phyloP scores from a whole-genome alignment of 2,113 vertebrate genomes.

The Marmota flaviventris region DNA sequence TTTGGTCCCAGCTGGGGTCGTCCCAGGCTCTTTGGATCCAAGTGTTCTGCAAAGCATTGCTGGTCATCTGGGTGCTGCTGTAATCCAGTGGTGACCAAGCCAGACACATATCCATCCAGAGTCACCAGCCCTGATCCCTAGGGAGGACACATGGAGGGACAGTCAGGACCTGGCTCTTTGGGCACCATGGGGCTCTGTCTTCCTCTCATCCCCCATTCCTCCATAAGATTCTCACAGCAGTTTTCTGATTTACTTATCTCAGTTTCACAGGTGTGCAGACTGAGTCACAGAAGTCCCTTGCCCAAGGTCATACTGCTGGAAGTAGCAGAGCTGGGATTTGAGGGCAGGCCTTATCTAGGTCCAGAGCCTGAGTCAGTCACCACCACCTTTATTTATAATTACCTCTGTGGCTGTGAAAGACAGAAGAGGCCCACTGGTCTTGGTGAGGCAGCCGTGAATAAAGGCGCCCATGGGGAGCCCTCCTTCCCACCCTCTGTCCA shows the following conservation, averaged over 20 bases:
- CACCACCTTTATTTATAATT: background rate
- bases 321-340: background rate
- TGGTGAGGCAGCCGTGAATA: rapidly evolving
- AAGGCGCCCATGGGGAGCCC: background rate
- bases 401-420: background rate
- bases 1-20: too few relatives aligned
- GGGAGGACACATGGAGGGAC: too few relatives aligned
- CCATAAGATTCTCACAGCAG: background rate
- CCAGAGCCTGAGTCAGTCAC: background rate
- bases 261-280: background rate
- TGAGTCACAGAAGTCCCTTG: background rate
- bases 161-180: too few relatives aligned
- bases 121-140: too few relatives aligned
- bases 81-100: too few relatives aligned
- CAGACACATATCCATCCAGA: too few relatives aligned
- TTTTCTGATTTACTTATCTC: background rate
- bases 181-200: too few relatives aligned
- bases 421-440: background rate
- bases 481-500: too few relatives aligned
- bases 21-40: too few relatives aligned
- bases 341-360: background rate
- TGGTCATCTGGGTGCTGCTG: too few relatives aligned
- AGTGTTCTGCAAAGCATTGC: too few relatives aligned
- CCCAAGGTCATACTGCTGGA: background rate
- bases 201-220: rapidly evolving